These are phyloP conservation scores for Clunio marinus DNA, from an alignment of 2,888 invertebrate genomes.

Conservation along the genomic window DNA sequence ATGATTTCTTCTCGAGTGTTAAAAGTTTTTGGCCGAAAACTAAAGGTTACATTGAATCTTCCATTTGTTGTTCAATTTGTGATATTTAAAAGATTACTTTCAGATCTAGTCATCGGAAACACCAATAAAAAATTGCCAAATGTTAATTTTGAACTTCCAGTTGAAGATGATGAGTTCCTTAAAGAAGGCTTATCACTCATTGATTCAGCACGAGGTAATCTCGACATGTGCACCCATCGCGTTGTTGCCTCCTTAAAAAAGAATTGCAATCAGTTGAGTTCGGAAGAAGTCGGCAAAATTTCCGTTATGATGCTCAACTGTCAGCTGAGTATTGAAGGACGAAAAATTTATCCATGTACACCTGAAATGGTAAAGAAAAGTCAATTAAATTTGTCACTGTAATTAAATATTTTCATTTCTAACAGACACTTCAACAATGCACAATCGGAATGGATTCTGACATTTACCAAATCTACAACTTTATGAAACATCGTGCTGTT, in stretches of 20 bases:
- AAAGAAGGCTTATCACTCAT: not conserved
- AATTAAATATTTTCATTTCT: constrained; percentile 48
- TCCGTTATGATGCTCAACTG: constrained; percentile 65
- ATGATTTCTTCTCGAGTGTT: not conserved
- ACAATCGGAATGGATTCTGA: constrained; percentile 62
- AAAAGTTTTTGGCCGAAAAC: not conserved
- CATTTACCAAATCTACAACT: constrained; percentile 66
- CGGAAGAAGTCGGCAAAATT: constrained; percentile 61
- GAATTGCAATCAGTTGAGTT: constrained; percentile 25
- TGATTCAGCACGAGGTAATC: not conserved
- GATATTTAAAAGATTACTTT: too few relatives aligned
- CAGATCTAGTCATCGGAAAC: too few relatives aligned
- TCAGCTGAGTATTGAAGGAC: constrained; percentile 60
- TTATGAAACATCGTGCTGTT: constrained; percentile 62
- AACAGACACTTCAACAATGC: constrained; percentile 55
- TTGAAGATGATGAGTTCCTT: constrained; percentile 5
- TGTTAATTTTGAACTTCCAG: constrained; percentile 3
- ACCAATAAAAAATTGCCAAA: not conserved
- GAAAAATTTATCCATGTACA: constrained; percentile 58
- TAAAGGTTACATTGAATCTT: not conserved
- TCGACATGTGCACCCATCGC: constrained; percentile 39
- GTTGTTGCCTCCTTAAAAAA: constrained; percentile 33
- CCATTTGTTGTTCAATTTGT: not conserved
- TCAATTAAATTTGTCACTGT: constrained; percentile 30
- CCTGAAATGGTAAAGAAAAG: constrained; percentile 55